Conservation (phyloP, 2,113 vertebrate species). For the Xiphorhynchus elegans region DNA sequence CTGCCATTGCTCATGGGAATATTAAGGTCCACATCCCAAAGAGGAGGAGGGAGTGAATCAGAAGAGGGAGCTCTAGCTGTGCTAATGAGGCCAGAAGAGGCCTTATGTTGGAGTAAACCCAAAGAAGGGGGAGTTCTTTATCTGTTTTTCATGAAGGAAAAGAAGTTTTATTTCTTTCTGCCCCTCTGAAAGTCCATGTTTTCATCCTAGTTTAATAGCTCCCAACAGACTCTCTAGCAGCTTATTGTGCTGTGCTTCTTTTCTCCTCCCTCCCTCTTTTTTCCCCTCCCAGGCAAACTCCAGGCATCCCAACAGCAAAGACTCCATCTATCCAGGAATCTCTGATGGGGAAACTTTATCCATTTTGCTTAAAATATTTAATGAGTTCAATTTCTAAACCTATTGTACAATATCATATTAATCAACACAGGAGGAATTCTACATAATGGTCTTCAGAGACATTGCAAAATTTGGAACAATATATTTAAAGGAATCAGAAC, state of each 20-base stretch:
- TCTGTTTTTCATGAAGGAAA: neutral
- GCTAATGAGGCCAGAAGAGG: neutral
- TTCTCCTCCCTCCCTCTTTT: neutral
- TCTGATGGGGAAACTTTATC: neutral
- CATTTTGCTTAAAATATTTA: neutral
- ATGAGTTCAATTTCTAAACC: neutral
- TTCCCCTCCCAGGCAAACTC: neutral
- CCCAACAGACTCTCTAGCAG: neutral
- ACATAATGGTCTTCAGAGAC: neutral
- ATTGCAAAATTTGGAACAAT: neutral
- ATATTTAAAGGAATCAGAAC: neutral
- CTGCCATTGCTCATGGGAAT: neutral
- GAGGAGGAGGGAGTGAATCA: neutral
- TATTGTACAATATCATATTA: neutral
- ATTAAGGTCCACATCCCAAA: neutral
- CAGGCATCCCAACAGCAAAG: neutral
- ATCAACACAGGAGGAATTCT: neutral
- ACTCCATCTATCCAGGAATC: neutral
- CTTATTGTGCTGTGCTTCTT: neutral
- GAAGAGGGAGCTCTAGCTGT: slow-evolving; percentile 48
- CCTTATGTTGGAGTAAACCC: neutral
- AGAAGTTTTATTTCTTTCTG: neutral
- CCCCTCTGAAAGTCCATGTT: neutral
- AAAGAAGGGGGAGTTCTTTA: neutral
- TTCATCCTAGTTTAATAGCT: neutral